Evolutionary conservation across 2,113 vertebrate genomes (phyloP).

Genomic region (Spea multiplicata): DNA sequence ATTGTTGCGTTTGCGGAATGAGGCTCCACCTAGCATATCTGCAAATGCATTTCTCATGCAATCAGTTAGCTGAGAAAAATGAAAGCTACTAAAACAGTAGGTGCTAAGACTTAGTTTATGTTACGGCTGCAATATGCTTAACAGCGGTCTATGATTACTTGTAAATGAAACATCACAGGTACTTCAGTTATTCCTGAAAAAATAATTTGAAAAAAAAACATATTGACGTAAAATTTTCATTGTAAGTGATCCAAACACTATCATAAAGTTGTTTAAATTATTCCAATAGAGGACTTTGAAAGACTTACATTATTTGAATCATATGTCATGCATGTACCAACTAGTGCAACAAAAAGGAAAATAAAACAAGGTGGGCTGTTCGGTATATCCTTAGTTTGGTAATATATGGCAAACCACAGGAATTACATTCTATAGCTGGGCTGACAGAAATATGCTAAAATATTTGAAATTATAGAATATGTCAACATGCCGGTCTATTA

Average conservation of each 20-base stretch:
- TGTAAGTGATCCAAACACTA: neutral
- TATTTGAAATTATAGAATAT: too few relatives aligned
- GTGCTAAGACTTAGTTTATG: constrained; percentile 40
- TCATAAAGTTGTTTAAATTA: too few relatives aligned
- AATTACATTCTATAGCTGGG: too few relatives aligned
- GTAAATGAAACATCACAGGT: constrained; percentile 39
- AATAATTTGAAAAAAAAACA: constrained; percentile 25
- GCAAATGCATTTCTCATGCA: constrained; percentile 12
- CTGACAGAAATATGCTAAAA: too few relatives aligned
- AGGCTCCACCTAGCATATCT: neutral
- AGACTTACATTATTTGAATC: too few relatives aligned
- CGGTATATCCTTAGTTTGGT: too few relatives aligned
- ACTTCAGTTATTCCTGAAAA: constrained; percentile 24
- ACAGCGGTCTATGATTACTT: constrained; percentile 39
- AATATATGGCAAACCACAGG: too few relatives aligned
- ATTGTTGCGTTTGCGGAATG: neutral
- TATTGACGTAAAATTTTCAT: neutral
- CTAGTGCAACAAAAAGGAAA: too few relatives aligned
- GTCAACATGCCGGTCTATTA: too few relatives aligned
- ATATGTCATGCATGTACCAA: too few relatives aligned
- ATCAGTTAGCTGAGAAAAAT: constrained; percentile 16
- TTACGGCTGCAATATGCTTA: constrained; percentile 32
- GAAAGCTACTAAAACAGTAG: constrained; percentile 40
- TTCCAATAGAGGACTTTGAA: too few relatives aligned
- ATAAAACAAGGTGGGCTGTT: too few relatives aligned